Conservation (phyloP, 2,888 invertebrate genomes). For the Periphyllus acericola region DNA sequence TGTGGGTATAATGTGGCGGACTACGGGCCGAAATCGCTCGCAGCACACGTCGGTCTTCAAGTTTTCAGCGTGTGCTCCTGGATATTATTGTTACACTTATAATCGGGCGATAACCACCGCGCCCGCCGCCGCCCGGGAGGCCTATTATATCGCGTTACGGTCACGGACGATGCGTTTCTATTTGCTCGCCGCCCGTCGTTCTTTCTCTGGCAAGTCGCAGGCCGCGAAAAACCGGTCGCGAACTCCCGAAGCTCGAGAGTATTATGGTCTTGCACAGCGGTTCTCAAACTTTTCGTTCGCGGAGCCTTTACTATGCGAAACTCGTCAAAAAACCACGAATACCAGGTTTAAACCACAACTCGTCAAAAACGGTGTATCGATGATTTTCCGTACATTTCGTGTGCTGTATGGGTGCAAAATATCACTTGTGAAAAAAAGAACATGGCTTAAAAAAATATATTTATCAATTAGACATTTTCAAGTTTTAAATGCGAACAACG, state of each 20-base stretch:
- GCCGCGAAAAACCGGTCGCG: constrained; percentile 44
- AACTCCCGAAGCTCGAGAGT: background rate
- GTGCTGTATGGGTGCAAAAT: too few species aligned
- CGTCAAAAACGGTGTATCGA: too few species aligned
- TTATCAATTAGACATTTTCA: too few species aligned
- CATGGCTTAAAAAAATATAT: too few species aligned
- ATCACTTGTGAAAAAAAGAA: too few species aligned
- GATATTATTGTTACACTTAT: constrained; percentile 9
- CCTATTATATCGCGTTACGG: constrained; percentile 45
- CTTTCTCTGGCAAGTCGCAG: background rate
- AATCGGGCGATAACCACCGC: constrained; percentile 34
- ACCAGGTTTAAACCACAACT: too few species aligned
- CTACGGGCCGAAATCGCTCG: background rate
- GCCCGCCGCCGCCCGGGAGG: background rate
- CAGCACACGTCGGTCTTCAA: background rate
- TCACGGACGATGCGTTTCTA: constrained; percentile 41
- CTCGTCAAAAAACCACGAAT: too few species aligned
- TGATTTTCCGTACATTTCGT: too few species aligned
- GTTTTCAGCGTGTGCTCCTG: background rate
- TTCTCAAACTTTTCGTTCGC: too few species aligned
- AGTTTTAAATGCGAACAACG: too few species aligned
- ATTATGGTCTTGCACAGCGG: too few species aligned
- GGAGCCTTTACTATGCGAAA: too few species aligned
- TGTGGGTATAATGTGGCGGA: background rate
- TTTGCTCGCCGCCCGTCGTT: background rate